Base-by-base conservation (phyloP, 1,140 invertebrate genomes). In the Onthophagus taurus region DNA sequence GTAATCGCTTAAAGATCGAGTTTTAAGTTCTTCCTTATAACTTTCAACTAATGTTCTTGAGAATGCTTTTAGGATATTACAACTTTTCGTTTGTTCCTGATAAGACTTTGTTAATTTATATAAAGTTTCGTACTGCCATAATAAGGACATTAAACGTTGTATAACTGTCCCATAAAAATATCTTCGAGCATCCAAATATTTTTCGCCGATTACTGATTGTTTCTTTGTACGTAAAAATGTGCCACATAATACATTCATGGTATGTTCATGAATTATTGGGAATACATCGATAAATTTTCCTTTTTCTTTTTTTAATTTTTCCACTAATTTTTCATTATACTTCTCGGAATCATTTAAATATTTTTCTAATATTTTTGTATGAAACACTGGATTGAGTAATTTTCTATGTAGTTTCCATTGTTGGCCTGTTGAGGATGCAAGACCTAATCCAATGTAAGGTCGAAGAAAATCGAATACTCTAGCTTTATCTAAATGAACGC, bases 191-290 rank as follows among this genome's bases (percentile, higher is more conserved):
- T n/a, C n/a, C n/a, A n/a, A n/a, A n/a, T n/a, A n/a, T n/a, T n/a
- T n/a, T n/a, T n/a, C n/a, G n/a, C n/a, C n/a, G n/a, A n/a, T 49
- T 39, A 8, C 41, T 33, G 3, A 11, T 33, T 34, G 29, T 39
- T 29, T 53, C 41, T 12, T 45, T 39, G 11, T 26, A 11, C 2
- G 44, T 46, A 14, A 35, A 38, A 34, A 7, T 65, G 74, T 73
- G 76, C 89, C 84, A 64, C 82, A 85, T 38, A 89, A 85, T 44
- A 85, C 78, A 60, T 89, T 86, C 11, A 90, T 63, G n/a, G 85
- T 74, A 52, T 76, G 82, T 21, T 77, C 60, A 11, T 77, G 76
- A 6, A 83, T 65, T 29, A 75, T 67, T 1, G 77, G 72, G 55
- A 78, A 81, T 11, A 88, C 66, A 54, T 88, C 71, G 24, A 81